These are phyloP conservation scores for Paramacrobiotus metropolitanus DNA, from an alignment of 1,140 invertebrate species.

Conservation along the genomic window DNA sequence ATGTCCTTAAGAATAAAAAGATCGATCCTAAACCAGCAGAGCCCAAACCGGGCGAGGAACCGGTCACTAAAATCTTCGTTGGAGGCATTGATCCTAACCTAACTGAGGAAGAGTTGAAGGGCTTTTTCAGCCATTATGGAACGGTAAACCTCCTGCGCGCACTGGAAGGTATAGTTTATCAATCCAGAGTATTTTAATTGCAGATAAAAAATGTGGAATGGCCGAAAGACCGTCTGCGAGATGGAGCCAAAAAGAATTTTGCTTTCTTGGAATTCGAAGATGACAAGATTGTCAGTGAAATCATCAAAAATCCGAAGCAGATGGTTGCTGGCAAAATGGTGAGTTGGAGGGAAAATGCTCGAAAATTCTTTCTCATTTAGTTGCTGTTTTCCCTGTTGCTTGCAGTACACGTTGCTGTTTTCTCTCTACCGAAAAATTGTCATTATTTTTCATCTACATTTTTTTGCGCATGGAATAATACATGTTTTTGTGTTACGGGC, in stretches of 20 bases:
- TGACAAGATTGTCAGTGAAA: conserved; percentile 66
- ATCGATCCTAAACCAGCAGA: conserved; percentile 86
- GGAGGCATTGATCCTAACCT: conserved; percentile 69
- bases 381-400: no score
- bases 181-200: no score
- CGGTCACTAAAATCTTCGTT: conserved; percentile 56
- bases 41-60: conserved; percentile 31
- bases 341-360: no score
- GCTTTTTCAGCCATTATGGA: conserved; percentile 66
- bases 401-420: no score
- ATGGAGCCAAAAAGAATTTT: conserved; percentile 29
- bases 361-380: no score
- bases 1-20: conserved; percentile 78
- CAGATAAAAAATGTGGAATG: conserved; percentile 80
- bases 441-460: no score
- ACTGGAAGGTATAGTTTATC: no score
- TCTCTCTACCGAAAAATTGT: no score
- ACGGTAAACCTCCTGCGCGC: conserved; percentile 35
- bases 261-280: conserved; percentile 85
- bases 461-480: no score
- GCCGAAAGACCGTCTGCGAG: conserved; percentile 84
- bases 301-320: conserved; percentile 69
- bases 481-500: no score
- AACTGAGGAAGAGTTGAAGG: conserved; percentile 71
- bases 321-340: conserved; percentile 41